phyloP scores from a whole-genome alignment of 2,888 invertebrate species.

The Pandemis cinnamomeana region DNA sequence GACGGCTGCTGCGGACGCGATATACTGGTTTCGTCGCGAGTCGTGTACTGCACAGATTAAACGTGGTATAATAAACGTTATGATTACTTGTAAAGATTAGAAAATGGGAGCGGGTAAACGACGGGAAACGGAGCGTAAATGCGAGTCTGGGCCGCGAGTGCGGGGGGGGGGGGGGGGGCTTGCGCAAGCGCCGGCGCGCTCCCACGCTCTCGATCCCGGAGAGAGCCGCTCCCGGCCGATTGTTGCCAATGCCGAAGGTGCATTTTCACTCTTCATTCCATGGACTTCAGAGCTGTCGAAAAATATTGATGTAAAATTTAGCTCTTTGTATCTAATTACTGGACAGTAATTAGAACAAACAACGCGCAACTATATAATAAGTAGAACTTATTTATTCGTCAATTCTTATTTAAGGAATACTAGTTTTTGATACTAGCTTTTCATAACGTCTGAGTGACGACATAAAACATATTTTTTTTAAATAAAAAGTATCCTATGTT shows the following conservation, averaged over 20 bases:
- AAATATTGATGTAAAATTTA: too few species aligned
- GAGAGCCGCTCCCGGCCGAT: constrained; percentile 13
- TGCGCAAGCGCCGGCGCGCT: constrained; percentile 26
- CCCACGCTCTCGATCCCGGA: constrained; percentile 37
- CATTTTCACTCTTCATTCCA: neutral
- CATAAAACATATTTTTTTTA: too few species aligned
- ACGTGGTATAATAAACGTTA: constrained; percentile 3
- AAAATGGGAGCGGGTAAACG: constrained; percentile 18
- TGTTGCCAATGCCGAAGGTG: neutral
- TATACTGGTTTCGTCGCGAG: neutral
- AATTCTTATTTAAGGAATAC: too few species aligned
- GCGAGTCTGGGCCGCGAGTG: neutral
- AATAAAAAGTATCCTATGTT: too few species aligned
- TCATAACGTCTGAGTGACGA: too few species aligned
- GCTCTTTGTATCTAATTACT: too few species aligned
- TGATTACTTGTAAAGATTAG: constrained; percentile 10
- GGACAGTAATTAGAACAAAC: too few species aligned
- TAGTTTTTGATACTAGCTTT: too few species aligned
- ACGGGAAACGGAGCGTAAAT: constrained; percentile 23
- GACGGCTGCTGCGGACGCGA: neutral
- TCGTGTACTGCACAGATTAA: neutral
- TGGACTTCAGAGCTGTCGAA: neutral
- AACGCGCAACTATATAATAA: too few species aligned
- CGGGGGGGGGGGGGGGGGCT: neutral
- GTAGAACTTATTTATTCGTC: too few species aligned